These are phyloP conservation scores for Ranitomeya variabilis DNA, from an alignment of 2,113 vertebrate genomes.

Conservation along the genomic window DNA sequence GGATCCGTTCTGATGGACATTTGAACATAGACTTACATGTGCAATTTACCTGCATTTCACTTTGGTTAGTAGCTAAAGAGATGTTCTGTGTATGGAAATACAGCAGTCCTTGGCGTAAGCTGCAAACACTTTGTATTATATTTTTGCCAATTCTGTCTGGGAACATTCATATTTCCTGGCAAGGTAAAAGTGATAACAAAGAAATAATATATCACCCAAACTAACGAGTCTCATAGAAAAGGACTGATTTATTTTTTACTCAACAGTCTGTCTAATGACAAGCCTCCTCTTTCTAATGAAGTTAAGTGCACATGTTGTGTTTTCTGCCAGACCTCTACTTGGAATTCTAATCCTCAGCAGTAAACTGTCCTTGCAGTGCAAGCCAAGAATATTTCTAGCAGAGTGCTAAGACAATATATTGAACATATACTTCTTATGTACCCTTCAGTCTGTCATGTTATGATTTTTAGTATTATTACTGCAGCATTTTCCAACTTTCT, in stretches of 20 bases:
- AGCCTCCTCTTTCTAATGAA: constrained; percentile 44
- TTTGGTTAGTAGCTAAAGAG: neutral
- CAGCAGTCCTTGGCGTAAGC: neutral
- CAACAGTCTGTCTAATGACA: constrained; percentile 45
- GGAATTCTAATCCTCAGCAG: constrained; percentile 32
- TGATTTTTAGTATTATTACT: neutral
- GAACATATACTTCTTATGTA: neutral
- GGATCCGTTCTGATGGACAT: too few species aligned
- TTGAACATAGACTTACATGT: neutral
- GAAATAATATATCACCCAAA: constrained; percentile 27
- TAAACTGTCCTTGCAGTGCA: neutral
- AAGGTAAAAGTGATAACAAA: constrained; percentile 35
- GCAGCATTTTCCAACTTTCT: neutral
- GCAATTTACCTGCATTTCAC: neutral
- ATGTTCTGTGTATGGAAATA: constrained; percentile 8
- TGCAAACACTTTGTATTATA: neutral
- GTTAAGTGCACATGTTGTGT: constrained; percentile 44
- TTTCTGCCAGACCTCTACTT: constrained; percentile 35
- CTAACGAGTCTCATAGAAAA: constrained; percentile 1
- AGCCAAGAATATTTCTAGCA: neutral
- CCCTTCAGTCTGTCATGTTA: neutral
- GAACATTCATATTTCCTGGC: constrained; percentile 24
- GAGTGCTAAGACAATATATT: neutral
- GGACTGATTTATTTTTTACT: constrained; percentile 44
- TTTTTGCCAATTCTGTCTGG: constrained; percentile 10